Evolutionary conservation across 2,113 vertebrate species (phyloP).

Genomic region (Motacilla alba): DNA sequence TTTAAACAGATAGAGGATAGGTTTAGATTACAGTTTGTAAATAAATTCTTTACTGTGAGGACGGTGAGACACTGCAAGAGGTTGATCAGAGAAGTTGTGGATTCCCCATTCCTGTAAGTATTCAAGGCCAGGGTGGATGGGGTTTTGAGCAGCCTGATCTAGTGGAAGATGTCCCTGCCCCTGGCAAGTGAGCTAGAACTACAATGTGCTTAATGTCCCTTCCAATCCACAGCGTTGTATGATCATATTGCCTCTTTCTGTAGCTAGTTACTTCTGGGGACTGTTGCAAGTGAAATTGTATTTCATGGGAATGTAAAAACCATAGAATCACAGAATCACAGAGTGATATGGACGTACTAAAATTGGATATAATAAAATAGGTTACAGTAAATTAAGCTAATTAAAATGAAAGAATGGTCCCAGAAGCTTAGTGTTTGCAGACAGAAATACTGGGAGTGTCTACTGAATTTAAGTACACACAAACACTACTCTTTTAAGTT

Average conservation of each 20-base stretch:
- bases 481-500: neutral
- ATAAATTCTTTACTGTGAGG: neutral
- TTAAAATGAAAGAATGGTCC: neutral
- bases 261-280: neutral
- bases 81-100: neutral
- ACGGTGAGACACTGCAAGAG: neutral
- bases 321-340: neutral
- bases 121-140: neutral
- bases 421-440: neutral
- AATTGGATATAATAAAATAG: neutral
- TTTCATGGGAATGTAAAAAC: neutral
- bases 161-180: neutral
- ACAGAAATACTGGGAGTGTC: neutral
- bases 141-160: neutral
- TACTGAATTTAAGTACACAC: neutral
- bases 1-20: neutral
- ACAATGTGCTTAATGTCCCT: neutral
- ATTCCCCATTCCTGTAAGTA: neutral
- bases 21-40: neutral
- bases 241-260: neutral
- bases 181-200: neutral
- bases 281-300: neutral
- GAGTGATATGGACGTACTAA: rapidly evolving
- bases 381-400: neutral
- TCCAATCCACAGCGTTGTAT: neutral